A percentile compares a stretch with the other conserved stretches of the same genome.
phyloP scores from a whole-genome alignment of 2,888 invertebrate genomes.

The Drosophila heteroneura region DNA sequence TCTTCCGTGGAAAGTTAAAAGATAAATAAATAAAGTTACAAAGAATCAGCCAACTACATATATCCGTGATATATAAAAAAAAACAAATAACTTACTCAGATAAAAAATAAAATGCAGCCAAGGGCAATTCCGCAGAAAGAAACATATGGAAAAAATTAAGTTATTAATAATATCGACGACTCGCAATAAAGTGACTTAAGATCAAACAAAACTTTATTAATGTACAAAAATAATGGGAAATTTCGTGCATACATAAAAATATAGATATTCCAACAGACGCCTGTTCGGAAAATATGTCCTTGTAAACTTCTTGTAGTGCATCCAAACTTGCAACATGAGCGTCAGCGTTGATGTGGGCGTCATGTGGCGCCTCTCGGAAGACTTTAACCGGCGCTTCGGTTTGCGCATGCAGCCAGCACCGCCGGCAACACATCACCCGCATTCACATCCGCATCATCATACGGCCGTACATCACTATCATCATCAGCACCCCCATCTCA shows the following conservation, averaged over 20 bases:
- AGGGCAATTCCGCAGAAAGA: not conserved
- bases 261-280: not conserved
- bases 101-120: not conserved
- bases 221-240: not conserved
- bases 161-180: not conserved
- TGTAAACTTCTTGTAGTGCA: constrained; percentile 3
- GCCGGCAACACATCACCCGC: constrained; percentile 67
- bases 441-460: constrained; percentile 64
- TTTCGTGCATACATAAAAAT: not conserved
- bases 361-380: constrained; percentile 86
- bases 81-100: not conserved
- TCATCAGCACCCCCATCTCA: constrained; percentile 57
- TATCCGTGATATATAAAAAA: not conserved
- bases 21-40: not conserved
- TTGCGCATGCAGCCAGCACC: constrained; percentile 84
- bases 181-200: not conserved
- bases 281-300: not conserved
- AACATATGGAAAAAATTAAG: not conserved
- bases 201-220: not conserved
- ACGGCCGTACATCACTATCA: constrained; percentile 66
- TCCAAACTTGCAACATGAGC: constrained; percentile 76
- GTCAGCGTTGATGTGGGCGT: constrained; percentile 86
- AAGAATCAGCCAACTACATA: not conserved
- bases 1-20: not conserved
- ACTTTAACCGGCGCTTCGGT: constrained; percentile 85